These are phyloP conservation scores for Calameuta pallipes DNA, from an alignment of 2,888 invertebrate genomes.

Conservation along the genomic window DNA sequence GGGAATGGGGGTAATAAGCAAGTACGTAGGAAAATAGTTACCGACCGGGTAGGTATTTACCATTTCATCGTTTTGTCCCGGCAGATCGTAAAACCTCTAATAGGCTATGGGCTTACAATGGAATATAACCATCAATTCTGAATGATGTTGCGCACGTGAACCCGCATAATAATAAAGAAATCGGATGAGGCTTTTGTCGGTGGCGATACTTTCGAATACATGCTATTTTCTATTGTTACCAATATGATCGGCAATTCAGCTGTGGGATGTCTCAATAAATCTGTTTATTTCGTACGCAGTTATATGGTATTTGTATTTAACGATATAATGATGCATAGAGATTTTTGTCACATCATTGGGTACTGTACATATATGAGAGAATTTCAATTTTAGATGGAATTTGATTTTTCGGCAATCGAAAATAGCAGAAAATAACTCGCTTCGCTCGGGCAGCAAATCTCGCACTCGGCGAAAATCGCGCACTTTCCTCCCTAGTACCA, in stretches of 20 bases:
- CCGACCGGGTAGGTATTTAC: slow-evolving; percentile 37
- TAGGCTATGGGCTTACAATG: slow-evolving; percentile 52
- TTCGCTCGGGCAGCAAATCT: no score
- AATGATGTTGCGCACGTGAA: slow-evolving; percentile 59
- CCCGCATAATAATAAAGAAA: slow-evolving; percentile 52
- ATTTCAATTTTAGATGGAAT: no score
- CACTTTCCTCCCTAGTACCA: no score
- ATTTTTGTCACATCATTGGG: no score
- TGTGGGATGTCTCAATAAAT: background rate
- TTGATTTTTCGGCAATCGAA: no score
- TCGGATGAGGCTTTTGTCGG: slow-evolving; percentile 28
- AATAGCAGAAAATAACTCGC: no score
- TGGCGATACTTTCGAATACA: background rate
- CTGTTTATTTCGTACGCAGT: background rate
- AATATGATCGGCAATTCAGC: background rate
- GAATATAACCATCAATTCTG: slow-evolving; percentile 57
- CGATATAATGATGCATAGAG: background rate
- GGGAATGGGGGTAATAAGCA: background rate
- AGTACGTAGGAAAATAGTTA: slow-evolving; percentile 3
- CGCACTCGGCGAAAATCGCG: no score
- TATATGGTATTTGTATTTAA: background rate
- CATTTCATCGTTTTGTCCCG: slow-evolving; percentile 40
- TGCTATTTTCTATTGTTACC: background rate
- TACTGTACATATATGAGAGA: no score
- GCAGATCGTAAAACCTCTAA: slow-evolving; percentile 49